Evolutionary conservation across 1,140 invertebrate species (phyloP).

Genomic region (Lepidurus couesii): DNA sequence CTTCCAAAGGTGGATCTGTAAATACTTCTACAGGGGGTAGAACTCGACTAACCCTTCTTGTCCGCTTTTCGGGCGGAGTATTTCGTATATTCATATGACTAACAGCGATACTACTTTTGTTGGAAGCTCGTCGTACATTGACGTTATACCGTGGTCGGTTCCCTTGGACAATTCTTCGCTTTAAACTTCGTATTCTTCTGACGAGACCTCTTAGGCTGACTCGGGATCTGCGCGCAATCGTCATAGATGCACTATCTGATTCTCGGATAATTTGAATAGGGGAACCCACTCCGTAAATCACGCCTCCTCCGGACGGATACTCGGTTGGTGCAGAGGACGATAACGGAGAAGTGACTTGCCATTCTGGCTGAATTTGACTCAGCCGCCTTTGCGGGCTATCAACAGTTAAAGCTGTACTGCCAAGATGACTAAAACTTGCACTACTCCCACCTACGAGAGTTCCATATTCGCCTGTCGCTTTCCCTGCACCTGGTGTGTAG

Average conservation of each 20-base stretch:
- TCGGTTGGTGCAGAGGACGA: background rate
- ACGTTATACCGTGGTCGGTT: conserved; percentile 21
- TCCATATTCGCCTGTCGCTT: background rate
- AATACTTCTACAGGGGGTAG: background rate
- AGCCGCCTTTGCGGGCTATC: background rate
- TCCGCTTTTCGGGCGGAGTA: conserved; percentile 4
- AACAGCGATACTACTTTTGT: conserved; percentile 19
- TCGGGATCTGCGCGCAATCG: background rate
- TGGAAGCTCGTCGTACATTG: conserved; percentile 8
- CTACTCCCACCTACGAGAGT: background rate
- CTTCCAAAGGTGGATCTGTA: background rate
- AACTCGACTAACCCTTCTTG: background rate
- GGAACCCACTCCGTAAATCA: background rate
- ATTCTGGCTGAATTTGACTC: background rate
- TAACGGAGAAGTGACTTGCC: background rate
- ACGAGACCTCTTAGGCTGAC: background rate
- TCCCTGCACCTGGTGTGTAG: background rate
- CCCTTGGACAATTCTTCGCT: background rate
- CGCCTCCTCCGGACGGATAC: background rate
- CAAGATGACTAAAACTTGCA: background rate
- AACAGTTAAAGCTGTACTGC: background rate
- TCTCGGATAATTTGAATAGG: background rate
- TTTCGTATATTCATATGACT: background rate
- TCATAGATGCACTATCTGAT: background rate
- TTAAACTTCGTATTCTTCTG: background rate